Conservation (phyloP, 2,888 invertebrate species). For the Drosophila nr. fundita region DNA sequence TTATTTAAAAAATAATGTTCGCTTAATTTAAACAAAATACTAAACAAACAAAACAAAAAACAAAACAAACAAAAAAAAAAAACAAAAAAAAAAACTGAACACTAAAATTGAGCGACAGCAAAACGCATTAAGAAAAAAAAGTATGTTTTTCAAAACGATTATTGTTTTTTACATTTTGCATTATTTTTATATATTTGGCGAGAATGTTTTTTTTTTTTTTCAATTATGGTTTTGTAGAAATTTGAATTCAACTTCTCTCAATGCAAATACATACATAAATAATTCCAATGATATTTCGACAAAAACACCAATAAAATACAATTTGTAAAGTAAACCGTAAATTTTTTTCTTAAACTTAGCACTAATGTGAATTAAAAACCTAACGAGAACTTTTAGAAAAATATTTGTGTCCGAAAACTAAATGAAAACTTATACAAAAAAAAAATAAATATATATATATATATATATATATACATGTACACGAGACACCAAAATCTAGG, state of each 20-base stretch:
- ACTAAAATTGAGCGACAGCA: conserved; percentile 33
- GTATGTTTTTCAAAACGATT: conserved; percentile 38
- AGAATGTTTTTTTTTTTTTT: conserved; percentile 19
- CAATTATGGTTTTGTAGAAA: conserved; percentile 8
- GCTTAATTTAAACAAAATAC: conserved; percentile 63
- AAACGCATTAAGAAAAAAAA: conserved; percentile 10
- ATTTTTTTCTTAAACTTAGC: conserved; percentile 19
- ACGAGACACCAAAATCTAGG: conserved; percentile 33
- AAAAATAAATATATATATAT: background rate
- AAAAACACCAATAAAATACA: conserved; percentile 33
- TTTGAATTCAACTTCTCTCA: conserved; percentile 8
- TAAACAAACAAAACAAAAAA: conserved; percentile 18
- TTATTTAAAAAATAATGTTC: conserved; percentile 83
- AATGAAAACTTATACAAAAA: conserved; percentile 34
- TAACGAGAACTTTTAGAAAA: conserved; percentile 65
- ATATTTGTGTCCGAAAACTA: conserved; percentile 53
- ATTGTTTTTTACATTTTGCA: conserved; percentile 30
- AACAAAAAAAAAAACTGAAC: conserved; percentile 13
- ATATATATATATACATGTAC: conserved; percentile 22
- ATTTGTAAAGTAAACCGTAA: conserved; percentile 43
- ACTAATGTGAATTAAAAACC: conserved; percentile 11
- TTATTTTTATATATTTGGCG: conserved; percentile 27
- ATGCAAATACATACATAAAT: conserved; percentile 24
- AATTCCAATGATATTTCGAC: conserved; percentile 44
- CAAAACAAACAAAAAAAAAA: conserved; percentile 21